phyloP scores from a whole-genome alignment of 2,797 vertebrate species.

The Cuculus canorus region DNA sequence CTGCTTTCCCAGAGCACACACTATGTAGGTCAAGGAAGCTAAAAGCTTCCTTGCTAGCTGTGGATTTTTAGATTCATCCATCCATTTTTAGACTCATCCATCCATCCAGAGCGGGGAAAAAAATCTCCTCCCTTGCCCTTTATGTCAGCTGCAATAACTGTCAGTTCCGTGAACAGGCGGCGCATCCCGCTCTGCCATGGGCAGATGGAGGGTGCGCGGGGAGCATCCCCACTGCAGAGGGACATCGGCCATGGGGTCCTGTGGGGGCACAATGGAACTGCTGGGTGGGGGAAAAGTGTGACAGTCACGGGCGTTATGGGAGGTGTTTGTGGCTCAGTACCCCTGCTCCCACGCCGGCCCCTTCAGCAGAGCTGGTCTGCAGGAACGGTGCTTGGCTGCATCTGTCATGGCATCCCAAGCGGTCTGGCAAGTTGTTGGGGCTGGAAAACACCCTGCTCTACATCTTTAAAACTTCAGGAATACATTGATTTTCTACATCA shows the following conservation, averaged over 20 bases:
- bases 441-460: neutral
- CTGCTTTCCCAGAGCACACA: neutral
- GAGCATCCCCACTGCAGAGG: no score
- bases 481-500: accelerated
- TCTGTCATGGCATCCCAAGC: accelerated
- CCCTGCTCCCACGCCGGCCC: neutral
- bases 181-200: accelerated
- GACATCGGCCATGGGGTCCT: no score
- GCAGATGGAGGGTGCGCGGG: neutral
- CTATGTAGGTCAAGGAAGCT: conserved; percentile 57
- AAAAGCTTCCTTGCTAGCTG: conserved; percentile 31
- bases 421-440: neutral
- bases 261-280: accelerated
- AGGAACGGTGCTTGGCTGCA: accelerated
- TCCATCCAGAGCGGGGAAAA: neutral
- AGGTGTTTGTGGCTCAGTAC: no score
- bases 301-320: accelerated
- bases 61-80: conserved; percentile 43
- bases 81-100: neutral
- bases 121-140: conserved; percentile 49
- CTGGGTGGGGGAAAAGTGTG: neutral
- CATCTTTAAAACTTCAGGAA: neutral
- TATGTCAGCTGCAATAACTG: conserved; percentile 31
- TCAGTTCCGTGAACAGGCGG: neutral
- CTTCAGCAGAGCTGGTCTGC: neutral